Evolutionary conservation across 2,797 vertebrate species (phyloP).

Genomic region (Catharus ustulatus): DNA sequence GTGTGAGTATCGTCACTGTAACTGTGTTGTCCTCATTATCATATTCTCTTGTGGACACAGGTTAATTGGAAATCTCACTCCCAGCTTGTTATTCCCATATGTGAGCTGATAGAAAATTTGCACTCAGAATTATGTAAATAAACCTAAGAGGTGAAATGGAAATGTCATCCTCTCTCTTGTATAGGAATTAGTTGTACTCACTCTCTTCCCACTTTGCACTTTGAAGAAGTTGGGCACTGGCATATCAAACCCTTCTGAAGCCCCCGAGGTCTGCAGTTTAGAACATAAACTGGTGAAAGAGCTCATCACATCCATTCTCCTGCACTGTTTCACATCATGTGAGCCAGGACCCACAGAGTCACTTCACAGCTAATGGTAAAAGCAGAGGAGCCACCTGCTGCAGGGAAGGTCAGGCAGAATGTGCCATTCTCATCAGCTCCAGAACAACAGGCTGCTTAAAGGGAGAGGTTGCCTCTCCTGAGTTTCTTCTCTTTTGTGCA

Average conservation of each 20-base stretch:
- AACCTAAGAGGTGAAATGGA: background rate
- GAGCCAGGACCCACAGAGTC: background rate
- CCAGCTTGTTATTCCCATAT: slow-evolving; percentile 7
- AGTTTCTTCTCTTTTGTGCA: background rate
- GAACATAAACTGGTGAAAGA: background rate
- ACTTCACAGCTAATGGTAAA: background rate
- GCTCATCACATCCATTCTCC: background rate
- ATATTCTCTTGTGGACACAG: background rate
- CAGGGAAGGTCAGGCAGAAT: background rate
- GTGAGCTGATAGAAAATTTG: slow-evolving; percentile 5
- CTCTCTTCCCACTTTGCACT: background rate
- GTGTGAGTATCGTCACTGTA: background rate
- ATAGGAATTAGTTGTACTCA: background rate
- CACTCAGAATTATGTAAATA: slow-evolving; percentile 47
- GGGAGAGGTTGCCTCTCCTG: background rate
- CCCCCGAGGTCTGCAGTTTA: background rate
- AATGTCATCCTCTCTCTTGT: background rate
- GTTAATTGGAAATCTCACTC: slow-evolving; percentile 60
- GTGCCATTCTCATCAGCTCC: background rate
- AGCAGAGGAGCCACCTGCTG: background rate
- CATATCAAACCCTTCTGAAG: background rate
- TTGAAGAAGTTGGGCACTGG: background rate
- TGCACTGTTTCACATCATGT: background rate
- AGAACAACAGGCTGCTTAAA: background rate
- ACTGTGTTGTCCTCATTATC: slow-evolving; percentile 3